These are phyloP conservation scores for Portunus trituberculatus DNA, from an alignment of 1,140 invertebrate species.

Conservation along the genomic window DNA sequence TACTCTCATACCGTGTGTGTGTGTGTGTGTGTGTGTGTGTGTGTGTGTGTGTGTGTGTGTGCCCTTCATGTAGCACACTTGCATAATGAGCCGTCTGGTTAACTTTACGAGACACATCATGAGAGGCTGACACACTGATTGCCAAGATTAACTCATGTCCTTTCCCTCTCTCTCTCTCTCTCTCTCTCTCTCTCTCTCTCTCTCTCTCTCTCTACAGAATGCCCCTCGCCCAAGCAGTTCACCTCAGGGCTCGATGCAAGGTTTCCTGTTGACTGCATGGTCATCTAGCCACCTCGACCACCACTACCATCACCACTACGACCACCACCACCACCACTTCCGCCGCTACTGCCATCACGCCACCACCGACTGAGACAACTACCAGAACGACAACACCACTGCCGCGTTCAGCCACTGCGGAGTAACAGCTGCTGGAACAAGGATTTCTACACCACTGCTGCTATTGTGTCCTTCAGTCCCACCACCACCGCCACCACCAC, in stretches of 20 bases:
- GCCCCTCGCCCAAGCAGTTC: conserved; percentile 25
- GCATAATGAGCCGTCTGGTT: background rate
- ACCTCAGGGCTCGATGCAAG: background rate
- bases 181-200: background rate
- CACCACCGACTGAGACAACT: background rate
- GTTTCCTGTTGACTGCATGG: conserved; percentile 4
- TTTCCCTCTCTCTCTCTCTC: background rate
- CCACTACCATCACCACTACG: background rate
- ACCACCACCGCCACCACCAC: background rate
- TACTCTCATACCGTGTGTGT: too few species aligned
- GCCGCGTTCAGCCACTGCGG: background rate
- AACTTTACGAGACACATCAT: background rate
- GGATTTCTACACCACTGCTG: background rate
- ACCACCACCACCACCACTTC: too few species aligned
- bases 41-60: conserved; percentile 37
- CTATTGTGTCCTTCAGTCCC: background rate
- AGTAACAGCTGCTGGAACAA: background rate
- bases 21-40: too few species aligned
- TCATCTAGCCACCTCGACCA: conserved; percentile 3
- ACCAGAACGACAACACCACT: background rate
- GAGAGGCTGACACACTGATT: too few species aligned
- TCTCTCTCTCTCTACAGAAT: background rate
- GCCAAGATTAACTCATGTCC: too few species aligned
- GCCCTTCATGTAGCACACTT: background rate
- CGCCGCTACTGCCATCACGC: background rate